Conservation (phyloP, 2,113 vertebrate genomes). For the Lagenorhynchus albirostris region DNA sequence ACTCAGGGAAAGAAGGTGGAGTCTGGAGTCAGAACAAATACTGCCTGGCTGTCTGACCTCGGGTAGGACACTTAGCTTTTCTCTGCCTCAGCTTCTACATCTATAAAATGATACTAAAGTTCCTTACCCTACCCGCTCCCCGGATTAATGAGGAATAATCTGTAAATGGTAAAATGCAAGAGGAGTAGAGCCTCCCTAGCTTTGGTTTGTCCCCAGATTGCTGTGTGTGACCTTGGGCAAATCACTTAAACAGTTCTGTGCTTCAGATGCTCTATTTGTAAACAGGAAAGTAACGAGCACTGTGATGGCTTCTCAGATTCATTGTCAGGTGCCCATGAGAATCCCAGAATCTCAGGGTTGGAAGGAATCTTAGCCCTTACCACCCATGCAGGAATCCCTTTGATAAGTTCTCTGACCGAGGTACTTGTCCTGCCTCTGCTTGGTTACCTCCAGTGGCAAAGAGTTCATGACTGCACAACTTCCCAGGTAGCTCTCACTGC, state of each 20-base stretch:
- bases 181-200: neutral
- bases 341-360: neutral
- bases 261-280: neutral
- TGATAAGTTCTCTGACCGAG: neutral
- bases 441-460: neutral
- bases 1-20: neutral
- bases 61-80: neutral
- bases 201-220: neutral
- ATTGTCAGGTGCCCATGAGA: neutral
- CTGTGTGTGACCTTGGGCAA: neutral
- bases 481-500: neutral
- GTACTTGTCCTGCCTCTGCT: neutral
- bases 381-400: neutral
- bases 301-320: neutral
- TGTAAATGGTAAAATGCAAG: neutral
- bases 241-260: neutral
- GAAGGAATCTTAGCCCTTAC: neutral
- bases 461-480: neutral
- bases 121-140: neutral
- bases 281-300: neutral
- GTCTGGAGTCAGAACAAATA: neutral
- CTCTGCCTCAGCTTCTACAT: neutral
- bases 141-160: neutral
- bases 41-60: neutral
- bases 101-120: neutral